Percentiles rank a stretch among this genome's conserved stretches.
Conservation (phyloP, 2,113 vertebrate species). For the Corythaixoides concolor region DNA sequence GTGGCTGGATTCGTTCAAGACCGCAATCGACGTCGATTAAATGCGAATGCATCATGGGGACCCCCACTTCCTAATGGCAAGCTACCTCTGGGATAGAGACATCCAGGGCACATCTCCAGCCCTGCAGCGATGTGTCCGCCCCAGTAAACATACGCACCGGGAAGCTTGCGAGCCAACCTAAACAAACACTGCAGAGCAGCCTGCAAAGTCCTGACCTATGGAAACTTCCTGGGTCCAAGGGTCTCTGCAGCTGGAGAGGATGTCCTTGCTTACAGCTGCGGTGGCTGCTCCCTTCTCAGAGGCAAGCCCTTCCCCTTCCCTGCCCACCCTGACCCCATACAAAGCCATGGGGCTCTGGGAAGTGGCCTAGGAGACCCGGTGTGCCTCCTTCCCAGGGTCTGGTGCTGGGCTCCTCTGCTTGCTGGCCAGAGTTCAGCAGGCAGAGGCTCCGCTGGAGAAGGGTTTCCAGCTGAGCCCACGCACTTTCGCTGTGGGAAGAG, state of each 20-base stretch:
- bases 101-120: conserved; percentile 35
- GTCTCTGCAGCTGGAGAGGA: conserved; percentile 22
- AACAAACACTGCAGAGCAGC: conserved; percentile 51
- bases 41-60: not conserved
- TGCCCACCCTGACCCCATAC: not conserved
- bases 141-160: not conserved
- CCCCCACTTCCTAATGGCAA: not conserved
- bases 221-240: conserved; percentile 57
- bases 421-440: conserved; percentile 2
- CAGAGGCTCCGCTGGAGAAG: not conserved
- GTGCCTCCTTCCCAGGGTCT: conserved; percentile 32
- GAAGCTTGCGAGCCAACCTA: conserved; percentile 14
- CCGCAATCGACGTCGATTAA: not conserved
- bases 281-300: conserved; percentile 31
- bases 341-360: not conserved
- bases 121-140: not conserved
- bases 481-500: conserved; percentile 32
- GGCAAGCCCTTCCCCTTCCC: not conserved
- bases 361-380: not conserved
- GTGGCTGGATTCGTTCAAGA: conserved; percentile 23
- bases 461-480: conserved; percentile 39
- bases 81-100: not conserved
- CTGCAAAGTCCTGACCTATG: conserved; percentile 24
- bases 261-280: not conserved
- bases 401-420: fast-evolving